Evolutionary conservation across 2,888 invertebrate genomes (phyloP).

Genomic region (Stenichneumon culpator): DNA sequence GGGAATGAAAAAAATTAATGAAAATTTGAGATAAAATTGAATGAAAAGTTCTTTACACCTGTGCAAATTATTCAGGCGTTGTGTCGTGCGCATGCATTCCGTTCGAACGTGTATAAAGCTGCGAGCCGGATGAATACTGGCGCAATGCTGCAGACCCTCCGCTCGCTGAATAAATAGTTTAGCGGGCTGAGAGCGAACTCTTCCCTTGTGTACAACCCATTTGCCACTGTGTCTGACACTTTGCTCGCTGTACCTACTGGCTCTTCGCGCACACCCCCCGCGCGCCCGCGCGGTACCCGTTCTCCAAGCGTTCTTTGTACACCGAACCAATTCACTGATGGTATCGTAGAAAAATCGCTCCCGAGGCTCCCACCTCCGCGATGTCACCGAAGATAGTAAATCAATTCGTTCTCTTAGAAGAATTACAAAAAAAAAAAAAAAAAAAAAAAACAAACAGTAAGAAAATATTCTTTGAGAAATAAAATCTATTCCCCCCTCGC

Average conservation of each 20-base stretch:
- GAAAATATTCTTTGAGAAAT: too few relatives aligned
- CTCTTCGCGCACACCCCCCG: neutral
- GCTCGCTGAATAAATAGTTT: slow-evolving; percentile 49
- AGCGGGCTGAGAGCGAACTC: slow-evolving; percentile 17
- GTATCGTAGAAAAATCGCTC: slow-evolving; percentile 47
- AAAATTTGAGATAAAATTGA: neutral
- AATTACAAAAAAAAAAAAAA: neutral
- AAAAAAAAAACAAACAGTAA: neutral
- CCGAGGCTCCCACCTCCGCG: neutral
- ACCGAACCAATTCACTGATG: slow-evolving; percentile 60
- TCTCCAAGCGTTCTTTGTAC: slow-evolving; percentile 21
- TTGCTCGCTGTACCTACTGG: slow-evolving; percentile 23
- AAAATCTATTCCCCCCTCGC: too few relatives aligned
- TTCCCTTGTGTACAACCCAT: slow-evolving; percentile 21
- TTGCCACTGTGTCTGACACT: slow-evolving; percentile 50
- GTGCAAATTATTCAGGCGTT: neutral
- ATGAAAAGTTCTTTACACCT: neutral
- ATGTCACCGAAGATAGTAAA: neutral
- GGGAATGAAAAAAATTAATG: neutral
- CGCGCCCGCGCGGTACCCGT: neutral
- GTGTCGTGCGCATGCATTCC: slow-evolving; percentile 13
- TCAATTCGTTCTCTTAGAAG: neutral
- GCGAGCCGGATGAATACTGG: slow-evolving; percentile 40
- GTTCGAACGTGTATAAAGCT: slow-evolving; percentile 51
- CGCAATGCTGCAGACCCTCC: slow-evolving; percentile 30